phyloP scores from a whole-genome alignment of 2,888 invertebrate species.

The Leptinotarsa haldemani region DNA sequence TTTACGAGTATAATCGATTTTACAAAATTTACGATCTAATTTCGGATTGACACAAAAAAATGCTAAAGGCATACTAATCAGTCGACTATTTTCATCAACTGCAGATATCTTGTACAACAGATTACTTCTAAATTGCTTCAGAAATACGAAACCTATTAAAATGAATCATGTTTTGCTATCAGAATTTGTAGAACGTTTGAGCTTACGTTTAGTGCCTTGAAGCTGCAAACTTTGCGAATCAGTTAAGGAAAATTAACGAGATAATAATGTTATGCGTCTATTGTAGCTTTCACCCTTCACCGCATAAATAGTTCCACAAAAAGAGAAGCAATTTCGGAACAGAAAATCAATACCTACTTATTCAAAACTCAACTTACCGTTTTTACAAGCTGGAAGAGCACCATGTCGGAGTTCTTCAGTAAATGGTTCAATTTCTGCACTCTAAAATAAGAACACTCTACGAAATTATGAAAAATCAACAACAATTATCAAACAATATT shows the following conservation, averaged over 20 bases:
- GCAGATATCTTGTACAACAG: background rate
- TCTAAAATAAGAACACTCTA: no score
- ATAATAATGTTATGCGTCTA: constrained; percentile 1
- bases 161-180: background rate
- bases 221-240: background rate
- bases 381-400: background rate
- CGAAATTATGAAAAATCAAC: background rate
- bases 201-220: background rate
- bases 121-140: background rate
- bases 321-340: background rate
- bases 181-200: background rate
- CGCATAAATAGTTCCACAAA: background rate
- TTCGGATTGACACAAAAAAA: no score
- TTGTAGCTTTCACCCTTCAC: background rate
- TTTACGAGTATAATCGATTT: no score
- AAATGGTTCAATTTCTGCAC: background rate
- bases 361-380: background rate
- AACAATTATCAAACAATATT: no score
- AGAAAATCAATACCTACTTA: background rate
- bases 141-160: background rate
- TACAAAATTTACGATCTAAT: no score
- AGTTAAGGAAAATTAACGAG: background rate
- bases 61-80: background rate
- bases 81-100: background rate
- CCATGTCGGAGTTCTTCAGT: background rate